These are phyloP conservation scores for Plutella xylostella DNA, from an alignment of 2,888 invertebrate species.

Conservation along the genomic window DNA sequence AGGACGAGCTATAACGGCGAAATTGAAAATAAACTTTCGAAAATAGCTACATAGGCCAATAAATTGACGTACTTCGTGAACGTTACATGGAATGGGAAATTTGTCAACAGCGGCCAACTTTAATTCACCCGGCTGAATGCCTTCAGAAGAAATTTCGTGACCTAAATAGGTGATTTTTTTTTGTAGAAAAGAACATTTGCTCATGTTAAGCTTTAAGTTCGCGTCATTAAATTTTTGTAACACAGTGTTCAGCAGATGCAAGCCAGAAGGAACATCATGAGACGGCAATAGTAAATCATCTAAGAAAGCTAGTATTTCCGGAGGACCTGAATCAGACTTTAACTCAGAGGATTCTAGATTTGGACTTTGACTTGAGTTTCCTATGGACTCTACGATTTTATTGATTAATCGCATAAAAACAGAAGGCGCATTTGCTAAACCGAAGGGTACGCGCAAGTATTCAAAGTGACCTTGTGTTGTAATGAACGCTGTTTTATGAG, in stretches of 20 bases:
- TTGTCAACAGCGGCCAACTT: slow-evolving; percentile 7
- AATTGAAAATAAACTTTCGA: slow-evolving; percentile 17
- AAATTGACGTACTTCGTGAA: slow-evolving; percentile 15
- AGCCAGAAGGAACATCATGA: slow-evolving; percentile 1
- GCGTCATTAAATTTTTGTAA: not conserved
- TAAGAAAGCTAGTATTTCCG: slow-evolving; percentile 10
- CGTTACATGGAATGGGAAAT: slow-evolving; percentile 13
- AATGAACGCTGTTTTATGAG: slow-evolving; percentile 20
- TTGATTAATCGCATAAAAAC: slow-evolving; percentile 7
- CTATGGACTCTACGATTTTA: slow-evolving; percentile 14
- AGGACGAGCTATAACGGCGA: slow-evolving; percentile 16
- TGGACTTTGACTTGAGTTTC: not conserved
- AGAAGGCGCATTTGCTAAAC: slow-evolving; percentile 19
- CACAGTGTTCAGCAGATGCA: not conserved
- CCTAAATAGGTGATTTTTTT: slow-evolving; percentile 2
- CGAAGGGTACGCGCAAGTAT: slow-evolving; percentile 20
- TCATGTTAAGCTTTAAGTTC: slow-evolving; percentile 2
- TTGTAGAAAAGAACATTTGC: slow-evolving; percentile 5
- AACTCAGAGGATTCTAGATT: no score
- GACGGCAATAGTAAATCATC: slow-evolving; percentile 18
- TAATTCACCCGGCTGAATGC: slow-evolving; percentile 5
- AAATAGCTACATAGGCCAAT: slow-evolving; percentile 18
- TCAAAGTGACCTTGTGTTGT: slow-evolving; percentile 20
- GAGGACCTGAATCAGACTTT: not conserved
- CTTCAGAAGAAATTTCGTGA: slow-evolving; percentile 2